A percentile compares a stretch with the other conserved stretches of the same genome.
Conservation (phyloP, 2,797 vertebrate species). For the Alouatta caraya region DNA sequence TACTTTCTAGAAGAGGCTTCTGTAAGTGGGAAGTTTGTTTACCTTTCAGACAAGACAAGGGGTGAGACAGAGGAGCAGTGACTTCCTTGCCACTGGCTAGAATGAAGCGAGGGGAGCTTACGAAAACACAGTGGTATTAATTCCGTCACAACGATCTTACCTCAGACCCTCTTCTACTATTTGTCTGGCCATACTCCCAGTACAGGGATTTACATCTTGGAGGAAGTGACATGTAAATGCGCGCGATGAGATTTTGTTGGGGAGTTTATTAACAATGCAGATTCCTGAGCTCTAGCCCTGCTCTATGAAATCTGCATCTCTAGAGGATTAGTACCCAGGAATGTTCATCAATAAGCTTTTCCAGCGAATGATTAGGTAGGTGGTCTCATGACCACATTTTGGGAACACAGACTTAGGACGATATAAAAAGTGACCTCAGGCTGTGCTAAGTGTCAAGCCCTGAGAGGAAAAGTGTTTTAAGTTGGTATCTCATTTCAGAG, state of each 20-base stretch:
- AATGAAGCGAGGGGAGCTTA: background rate
- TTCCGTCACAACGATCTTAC: background rate
- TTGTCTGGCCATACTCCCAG: background rate
- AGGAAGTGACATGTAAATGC: background rate
- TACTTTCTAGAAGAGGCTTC: constrained; percentile 18
- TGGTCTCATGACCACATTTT: background rate
- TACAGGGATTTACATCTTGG: background rate
- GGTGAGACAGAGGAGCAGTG: background rate
- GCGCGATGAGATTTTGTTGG: background rate
- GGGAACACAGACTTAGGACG: background rate
- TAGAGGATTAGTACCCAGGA: background rate
- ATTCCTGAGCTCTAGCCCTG: background rate
- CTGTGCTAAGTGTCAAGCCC: background rate
- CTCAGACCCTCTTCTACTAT: background rate
- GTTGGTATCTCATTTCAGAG: background rate
- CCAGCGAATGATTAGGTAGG: background rate
- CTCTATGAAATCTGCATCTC: background rate
- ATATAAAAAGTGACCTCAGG: background rate
- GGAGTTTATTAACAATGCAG: background rate
- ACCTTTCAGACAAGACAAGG: constrained; percentile 36
- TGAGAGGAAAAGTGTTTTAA: background rate
- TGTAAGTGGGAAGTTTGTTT: constrained; percentile 21
- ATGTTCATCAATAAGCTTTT: background rate
- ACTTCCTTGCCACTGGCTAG: background rate
- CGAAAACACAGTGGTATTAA: background rate